Evolutionary conservation across 2,797 vertebrate genomes (phyloP), one percentile per base, ranked within the genome.

Genomic region (Myotis planiceps): DNA sequence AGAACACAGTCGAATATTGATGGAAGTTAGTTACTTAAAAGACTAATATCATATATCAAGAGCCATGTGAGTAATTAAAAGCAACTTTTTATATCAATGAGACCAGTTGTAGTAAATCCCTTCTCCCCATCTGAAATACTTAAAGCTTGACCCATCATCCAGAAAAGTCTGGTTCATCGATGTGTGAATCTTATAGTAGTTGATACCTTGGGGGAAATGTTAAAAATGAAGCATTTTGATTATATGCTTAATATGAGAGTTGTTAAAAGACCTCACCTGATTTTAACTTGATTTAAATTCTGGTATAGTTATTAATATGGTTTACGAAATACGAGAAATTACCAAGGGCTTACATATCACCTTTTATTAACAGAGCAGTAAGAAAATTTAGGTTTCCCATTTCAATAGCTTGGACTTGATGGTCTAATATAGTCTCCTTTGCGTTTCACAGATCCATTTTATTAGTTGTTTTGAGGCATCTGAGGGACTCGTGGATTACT

Each of bases 181-280:
- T 5, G 1, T 78, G 55, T 68, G 83, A 97, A 94, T 97, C 9
- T 75, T 93, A 69, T 10, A 93, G 69, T 29, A 96, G 88, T 92
- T 95, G 92, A 98, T 87, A 93, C 53, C 92, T 96, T 60, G 69
- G 97, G 95, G 39, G n/a, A 81, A 92, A 94, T 82, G 93, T 25
- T 98, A 94, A 96, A 97, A 94, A 51, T 37, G 95, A 93, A 98
- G 66, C 21, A 92, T 98, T 98, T 98, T 95, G 97, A 97, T 98
- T 88, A 94, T 75, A 84, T 1, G 47, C 95, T 95, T 97, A 97
- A 51, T 86, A 85, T 45, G 74, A 25, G 23, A 34, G 12, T 81
- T 97, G 89, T 58, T 97, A 88, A 97, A 97, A 96, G 39, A 94
- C 71, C 92, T 7, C 76, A 89, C 95, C 89, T 96, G 49, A 93